Base-by-base conservation (phyloP, 1,140 invertebrate genomes). In the Rhynchophorus ferrugineus region DNA sequence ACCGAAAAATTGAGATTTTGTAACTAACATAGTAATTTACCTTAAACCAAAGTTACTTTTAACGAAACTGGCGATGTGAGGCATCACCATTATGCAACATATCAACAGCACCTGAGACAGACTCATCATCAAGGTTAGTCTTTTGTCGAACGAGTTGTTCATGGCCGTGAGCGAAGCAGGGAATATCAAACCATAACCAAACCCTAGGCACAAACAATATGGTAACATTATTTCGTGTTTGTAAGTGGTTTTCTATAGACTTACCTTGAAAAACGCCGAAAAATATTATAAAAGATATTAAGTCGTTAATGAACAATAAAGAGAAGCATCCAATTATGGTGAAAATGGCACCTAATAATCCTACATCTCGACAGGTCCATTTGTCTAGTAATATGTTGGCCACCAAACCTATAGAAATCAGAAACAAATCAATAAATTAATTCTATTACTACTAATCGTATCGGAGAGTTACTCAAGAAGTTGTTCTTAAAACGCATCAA, bases 101-200 rank as follows among this genome's bases (percentile, higher is more conserved):
- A 75, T 76, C 47, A 81, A 78, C 14, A 77, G 48, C 0, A 75
- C 70, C 64, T 83, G 80, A 34, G 75, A 73, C 3, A 75, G 62
- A 44, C 78, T 77, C 75, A 81, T 78, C 38, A 79, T 71, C 57
- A 76, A 70, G 0, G 76, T 78, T 44, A 77, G 72, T 49, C 73
- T 76, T 48, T 71, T 72, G 0, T 76, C 71, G 39, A 79, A 82
- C 47, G 80, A 81, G 18, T 65, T 62, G 53, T 82, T 81, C 18
- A 82, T 69, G 0, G 72, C 74, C 1, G 77, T 73, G 50, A 79
- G 79, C 14, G 69, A 68, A 2, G 78, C 72, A 18, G 78, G 76
- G 18, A 79, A 68, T 53, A 79, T 74, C 11, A 80, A 68, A 0
- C 78, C 80, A 42, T 79, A 77, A 14, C 77, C 75, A 18, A 70